Evolutionary conservation across 2,113 vertebrate species (phyloP), one percentile per base, ranked within the genome.

Genomic region (Sus scrofa): DNA sequence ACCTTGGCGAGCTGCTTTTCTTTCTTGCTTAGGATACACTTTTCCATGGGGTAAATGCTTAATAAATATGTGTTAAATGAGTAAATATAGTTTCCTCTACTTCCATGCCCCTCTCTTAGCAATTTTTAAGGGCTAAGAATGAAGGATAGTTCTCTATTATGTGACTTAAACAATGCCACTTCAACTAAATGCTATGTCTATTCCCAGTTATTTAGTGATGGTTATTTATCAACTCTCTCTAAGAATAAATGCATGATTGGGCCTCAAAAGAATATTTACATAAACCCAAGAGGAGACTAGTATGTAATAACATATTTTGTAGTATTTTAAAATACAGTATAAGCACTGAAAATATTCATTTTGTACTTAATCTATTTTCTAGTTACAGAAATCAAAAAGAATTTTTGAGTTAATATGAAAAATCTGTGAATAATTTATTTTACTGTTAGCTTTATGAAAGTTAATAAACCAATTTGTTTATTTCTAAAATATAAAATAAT

Each of bases 401-500:
- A 95, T 70, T 13, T 62, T 58, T 79, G 34, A 70, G 52, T 54
- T 70, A 37, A 78, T 63, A 86, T 70, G 75, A 85, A 60, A 6
- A 79, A 85, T 58, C 30, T 93, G n/a, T 84, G 39, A 60, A 16
- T 26, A 88, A 81, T 65, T 84, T 60, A 68, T 73, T 92, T 95
- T 78, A 18, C 6, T 34, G 30, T 89, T 89, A 67, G 14, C 20
- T 94, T 87, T 63, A 15, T 86, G 26, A 68, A 56, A 94, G 6
- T 58, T 95, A 84, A 60, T 56, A 78, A 90, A 78, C 16, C 4
- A 94, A 9, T 79, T 22, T 71, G 9, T 94, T 83, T 65, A 79
- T 87, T 91, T 85, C 60, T 88, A 54, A 91, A 26, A 70, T 50
- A 68, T 54, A 87, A 63, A 83, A 26, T 12, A 74, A 19, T 34